Base-by-base conservation (phyloP, 53 echinoderm and acorn worm genomes). In the Holothuria scabra region DNA sequence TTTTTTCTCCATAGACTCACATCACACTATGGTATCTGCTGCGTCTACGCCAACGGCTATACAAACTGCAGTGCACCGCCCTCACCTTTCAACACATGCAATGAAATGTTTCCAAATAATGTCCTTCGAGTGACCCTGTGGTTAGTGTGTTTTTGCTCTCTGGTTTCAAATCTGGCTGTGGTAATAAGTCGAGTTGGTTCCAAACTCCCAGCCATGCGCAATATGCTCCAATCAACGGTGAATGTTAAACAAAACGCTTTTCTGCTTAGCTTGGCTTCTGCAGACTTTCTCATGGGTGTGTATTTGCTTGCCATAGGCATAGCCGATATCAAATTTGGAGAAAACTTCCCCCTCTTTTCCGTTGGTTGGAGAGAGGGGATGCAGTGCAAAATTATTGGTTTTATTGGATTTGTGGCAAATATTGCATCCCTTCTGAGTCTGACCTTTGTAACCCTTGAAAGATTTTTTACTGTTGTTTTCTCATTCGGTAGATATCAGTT, bases 241-340 rank as follows among this genome's bases (percentile, higher is more conserved):
- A 52, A 52, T 52, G 52, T 16, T 16, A 52, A 18, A 2, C 52
- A 52, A 52, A 52, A 52, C 18, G 16, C 16, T 12, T 56, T 80
- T 12, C 35, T 80, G 7, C 2, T 59, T 1, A 80, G 59, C 60
- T 60, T 80, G 24, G 80, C 80, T 31, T 1, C 52, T 2, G 46
- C 78, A 8, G 78, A 76, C 46, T 76, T 76, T 21, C 52, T 76
- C 20, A 76, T 76, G 80, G 80, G 80, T 23, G 56, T 80, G 29
- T 80, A 76, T 21, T 25, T 80, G 80, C 14, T 80, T 21, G 59
- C 59, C n/a, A 26, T 80, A 16, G 80, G 55, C 16, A 58, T 35
- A 28, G 80, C 34, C 1, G 80, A 80, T 80, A n/a, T 24, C 4
- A 58, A 60, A 28, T 80, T 58, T 41, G 80, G 80, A 14, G 8